phyloP scores from a whole-genome alignment of 2,888 invertebrate species.

The Diplazon laetatorius region DNA sequence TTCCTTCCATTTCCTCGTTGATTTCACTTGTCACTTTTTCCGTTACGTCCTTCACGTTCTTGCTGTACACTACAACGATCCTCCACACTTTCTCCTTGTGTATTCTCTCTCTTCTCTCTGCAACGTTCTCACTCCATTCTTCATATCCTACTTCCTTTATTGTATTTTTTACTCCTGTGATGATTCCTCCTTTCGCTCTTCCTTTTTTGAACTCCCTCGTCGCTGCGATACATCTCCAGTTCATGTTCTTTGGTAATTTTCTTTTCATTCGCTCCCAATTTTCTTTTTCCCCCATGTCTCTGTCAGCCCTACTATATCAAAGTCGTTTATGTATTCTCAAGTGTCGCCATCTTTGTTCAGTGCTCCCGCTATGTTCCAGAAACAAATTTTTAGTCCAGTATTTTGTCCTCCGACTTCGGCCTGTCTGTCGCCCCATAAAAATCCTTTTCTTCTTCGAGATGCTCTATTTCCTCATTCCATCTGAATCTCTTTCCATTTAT shows the following conservation, averaged over 20 bases:
- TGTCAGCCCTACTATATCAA: not conserved
- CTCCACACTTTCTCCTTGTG: not conserved
- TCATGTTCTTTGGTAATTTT: conserved; percentile 10
- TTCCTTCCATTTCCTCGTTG: not conserved
- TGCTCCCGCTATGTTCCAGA: conserved; percentile 18
- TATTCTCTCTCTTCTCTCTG: not conserved
- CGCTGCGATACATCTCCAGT: too few relatives aligned
- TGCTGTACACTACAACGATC: not conserved
- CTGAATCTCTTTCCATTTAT: not conserved
- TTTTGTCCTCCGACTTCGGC: too few relatives aligned
- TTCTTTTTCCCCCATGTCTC: conserved; percentile 16
- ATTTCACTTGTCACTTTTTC: not conserved
- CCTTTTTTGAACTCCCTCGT: conserved; percentile 17
- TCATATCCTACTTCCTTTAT: too few relatives aligned
- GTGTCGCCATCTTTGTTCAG: not conserved
- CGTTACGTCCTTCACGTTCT: not conserved
- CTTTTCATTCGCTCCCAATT: not conserved
- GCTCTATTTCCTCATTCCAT: conserved; percentile 7
- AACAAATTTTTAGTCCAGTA: not conserved
- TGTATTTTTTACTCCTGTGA: conserved; percentile 18
- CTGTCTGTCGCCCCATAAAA: not conserved
- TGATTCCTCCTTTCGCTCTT: conserved; percentile 11
- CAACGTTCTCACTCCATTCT: not conserved
- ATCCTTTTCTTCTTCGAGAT: too few relatives aligned
- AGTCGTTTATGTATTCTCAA: conserved; percentile 9